phyloP scores from a whole-genome alignment of 2,797 vertebrate genomes.

The Enteromius viviparus region DNA sequence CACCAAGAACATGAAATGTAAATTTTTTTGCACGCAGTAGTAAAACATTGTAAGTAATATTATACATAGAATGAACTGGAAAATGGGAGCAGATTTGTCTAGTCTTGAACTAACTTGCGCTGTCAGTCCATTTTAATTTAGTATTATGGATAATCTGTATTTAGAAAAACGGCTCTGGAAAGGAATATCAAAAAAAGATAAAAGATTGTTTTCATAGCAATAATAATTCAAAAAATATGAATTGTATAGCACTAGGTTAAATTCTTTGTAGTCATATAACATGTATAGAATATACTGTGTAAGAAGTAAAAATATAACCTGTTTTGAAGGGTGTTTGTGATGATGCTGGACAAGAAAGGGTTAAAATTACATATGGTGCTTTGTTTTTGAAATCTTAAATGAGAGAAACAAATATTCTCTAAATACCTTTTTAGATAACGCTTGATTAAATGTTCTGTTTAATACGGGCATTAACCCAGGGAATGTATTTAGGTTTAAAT shows the following conservation, averaged over 20 bases:
- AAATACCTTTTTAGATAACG: constrained; percentile 18
- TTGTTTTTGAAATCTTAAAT: constrained; percentile 6
- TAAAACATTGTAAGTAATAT: neutral
- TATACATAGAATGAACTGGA: constrained; percentile 2
- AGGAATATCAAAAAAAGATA: neutral
- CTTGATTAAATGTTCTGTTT: constrained; percentile 51
- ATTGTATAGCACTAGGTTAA: constrained; percentile 10
- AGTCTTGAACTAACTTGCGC: constrained; percentile 27
- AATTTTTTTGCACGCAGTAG: constrained; percentile 17
- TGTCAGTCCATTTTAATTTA: constrained; percentile 20
- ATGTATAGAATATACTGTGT: constrained; percentile 25
- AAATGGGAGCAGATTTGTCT: constrained; percentile 1
- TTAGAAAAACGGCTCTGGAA: constrained; percentile 12
- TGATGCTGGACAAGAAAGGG: constrained; percentile 49
- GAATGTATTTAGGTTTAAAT: constrained; percentile 49
- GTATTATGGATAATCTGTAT: constrained; percentile 8
- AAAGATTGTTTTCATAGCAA: constrained; percentile 49
- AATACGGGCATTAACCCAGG: constrained; percentile 47
- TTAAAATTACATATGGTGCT: constrained; percentile 25
- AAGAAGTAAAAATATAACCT: neutral
- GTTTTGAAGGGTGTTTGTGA: constrained; percentile 35
- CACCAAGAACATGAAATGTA: constrained; percentile 23
- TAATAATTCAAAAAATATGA: constrained; percentile 36
- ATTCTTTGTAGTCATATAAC: neutral
- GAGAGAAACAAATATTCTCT: neutral